These are phyloP conservation scores for Dorcus parallelipipedus DNA, from an alignment of 2,888 invertebrate species.

Conservation along the genomic window DNA sequence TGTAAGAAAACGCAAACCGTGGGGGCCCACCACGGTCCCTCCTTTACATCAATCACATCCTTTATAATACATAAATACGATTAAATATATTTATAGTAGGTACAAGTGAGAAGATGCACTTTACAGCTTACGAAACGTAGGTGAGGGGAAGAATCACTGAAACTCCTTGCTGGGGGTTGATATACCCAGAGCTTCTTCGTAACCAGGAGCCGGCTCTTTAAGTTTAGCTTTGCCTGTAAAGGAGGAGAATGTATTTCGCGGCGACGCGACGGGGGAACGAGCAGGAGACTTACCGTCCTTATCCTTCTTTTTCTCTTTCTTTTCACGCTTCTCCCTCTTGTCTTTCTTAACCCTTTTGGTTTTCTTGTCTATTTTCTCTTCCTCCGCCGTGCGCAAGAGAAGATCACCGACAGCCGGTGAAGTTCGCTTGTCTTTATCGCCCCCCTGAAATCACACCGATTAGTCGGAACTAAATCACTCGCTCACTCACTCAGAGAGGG, in stretches of 20 bases:
- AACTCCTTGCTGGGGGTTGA: slow-evolving; percentile 89
- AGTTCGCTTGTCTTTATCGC: not conserved
- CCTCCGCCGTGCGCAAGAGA: too few species aligned
- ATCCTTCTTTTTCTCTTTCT: not conserved
- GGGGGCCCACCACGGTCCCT: too few species aligned
- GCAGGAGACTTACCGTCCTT: slow-evolving; percentile 45
- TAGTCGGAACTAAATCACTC: too few species aligned
- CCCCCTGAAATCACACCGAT: not conserved
- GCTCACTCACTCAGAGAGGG: too few species aligned
- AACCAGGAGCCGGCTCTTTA: slow-evolving; percentile 67
- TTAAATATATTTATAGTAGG: not conserved
- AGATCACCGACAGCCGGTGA: not conserved
- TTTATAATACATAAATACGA: too few species aligned
- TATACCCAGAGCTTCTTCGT: slow-evolving; percentile 88
- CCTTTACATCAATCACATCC: too few species aligned
- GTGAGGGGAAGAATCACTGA: slow-evolving; percentile 22
- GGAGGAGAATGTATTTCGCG: not conserved
- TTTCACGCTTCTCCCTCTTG: not conserved
- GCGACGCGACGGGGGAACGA: not conserved
- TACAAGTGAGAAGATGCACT: slow-evolving; percentile 1
- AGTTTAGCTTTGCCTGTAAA: slow-evolving; percentile 3
- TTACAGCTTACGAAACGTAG: not conserved
- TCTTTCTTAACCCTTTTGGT: slow-evolving; percentile 7
- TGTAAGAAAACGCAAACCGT: too few species aligned
- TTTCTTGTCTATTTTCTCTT: not conserved